These are phyloP conservation scores for Darevskia mixta DNA, from an alignment of 2,797 vertebrate genomes.

Conservation along the genomic window DNA sequence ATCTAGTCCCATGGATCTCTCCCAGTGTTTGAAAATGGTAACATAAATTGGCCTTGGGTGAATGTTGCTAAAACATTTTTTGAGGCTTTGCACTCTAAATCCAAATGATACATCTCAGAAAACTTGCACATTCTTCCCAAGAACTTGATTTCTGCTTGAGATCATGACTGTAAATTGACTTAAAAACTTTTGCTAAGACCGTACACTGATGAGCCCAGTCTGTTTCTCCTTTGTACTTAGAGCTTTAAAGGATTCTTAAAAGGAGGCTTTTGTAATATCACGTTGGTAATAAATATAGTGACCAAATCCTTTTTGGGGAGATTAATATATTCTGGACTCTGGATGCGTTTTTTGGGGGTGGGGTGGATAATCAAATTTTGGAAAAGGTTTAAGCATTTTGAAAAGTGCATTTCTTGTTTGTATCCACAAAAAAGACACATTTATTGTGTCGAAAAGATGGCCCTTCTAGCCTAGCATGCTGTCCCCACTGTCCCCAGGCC, in stretches of 20 bases:
- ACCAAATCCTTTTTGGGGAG: not conserved
- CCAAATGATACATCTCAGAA: constrained; percentile 18
- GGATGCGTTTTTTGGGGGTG: constrained; percentile 2
- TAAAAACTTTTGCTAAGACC: constrained; percentile 1
- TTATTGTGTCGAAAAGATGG: not conserved
- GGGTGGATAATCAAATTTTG: not conserved
- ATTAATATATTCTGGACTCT: not conserved
- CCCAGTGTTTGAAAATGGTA: not conserved
- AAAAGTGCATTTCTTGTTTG: constrained; percentile 1
- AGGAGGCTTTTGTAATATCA: constrained; percentile 25
- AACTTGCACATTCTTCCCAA: not conserved
- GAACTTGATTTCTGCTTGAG: not conserved
- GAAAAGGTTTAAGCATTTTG: not conserved
- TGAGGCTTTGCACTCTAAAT: not conserved
- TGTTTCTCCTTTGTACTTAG: constrained; percentile 35
- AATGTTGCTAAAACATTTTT: not conserved
- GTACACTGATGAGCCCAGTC: not conserved
- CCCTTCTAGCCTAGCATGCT: no score
- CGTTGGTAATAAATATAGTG: not conserved
- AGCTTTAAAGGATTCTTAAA: constrained; percentile 23
- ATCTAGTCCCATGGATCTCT: not conserved
- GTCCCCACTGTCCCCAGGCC: not conserved
- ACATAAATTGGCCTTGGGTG: not conserved
- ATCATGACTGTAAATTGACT: not conserved
- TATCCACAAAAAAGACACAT: not conserved